Conservation (phyloP, 2,888 invertebrate species). For the Ophion costatus region DNA sequence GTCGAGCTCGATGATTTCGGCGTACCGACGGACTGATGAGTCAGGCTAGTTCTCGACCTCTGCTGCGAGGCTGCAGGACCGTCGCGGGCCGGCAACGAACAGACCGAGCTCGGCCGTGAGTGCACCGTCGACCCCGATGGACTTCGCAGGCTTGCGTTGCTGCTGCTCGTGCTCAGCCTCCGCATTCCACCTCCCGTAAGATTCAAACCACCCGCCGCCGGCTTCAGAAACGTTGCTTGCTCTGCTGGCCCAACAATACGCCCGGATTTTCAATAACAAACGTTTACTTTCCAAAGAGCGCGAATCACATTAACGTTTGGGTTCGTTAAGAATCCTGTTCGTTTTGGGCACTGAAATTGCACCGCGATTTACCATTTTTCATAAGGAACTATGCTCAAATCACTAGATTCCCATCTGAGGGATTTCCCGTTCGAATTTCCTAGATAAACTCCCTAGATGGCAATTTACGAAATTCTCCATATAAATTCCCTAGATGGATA, state of each 20-base stretch:
- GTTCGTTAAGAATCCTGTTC: not conserved
- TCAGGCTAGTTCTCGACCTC: not conserved
- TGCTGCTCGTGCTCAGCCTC: constrained; percentile 29
- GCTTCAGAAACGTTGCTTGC: constrained; percentile 62
- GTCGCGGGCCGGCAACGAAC: constrained; percentile 28
- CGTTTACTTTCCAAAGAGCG: not conserved
- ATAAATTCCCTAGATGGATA: not conserved
- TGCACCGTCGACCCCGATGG: not conserved
- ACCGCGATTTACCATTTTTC: not conserved
- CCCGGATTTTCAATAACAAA: not conserved
- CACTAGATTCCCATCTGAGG: not conserved
- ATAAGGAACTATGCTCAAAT: not conserved
- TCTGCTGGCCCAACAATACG: constrained; percentile 9
- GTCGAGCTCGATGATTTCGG: constrained; percentile 32
- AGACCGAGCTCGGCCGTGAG: constrained; percentile 39
- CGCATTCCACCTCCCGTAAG: constrained; percentile 6
- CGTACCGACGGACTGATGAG: not conserved
- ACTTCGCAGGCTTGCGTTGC: constrained; percentile 32
- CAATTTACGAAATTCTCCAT: not conserved
- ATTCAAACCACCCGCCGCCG: constrained; percentile 37
- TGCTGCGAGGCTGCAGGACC: not conserved
- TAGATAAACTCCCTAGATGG: too few relatives aligned
- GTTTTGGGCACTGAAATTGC: not conserved
- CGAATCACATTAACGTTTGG: not conserved
- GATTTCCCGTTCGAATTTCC: not conserved